Percentiles rank a stretch among this genome's conserved stretches.
Evolutionary conservation across 2,113 vertebrate genomes (phyloP).

Genomic region (Thermophis baileyi): DNA sequence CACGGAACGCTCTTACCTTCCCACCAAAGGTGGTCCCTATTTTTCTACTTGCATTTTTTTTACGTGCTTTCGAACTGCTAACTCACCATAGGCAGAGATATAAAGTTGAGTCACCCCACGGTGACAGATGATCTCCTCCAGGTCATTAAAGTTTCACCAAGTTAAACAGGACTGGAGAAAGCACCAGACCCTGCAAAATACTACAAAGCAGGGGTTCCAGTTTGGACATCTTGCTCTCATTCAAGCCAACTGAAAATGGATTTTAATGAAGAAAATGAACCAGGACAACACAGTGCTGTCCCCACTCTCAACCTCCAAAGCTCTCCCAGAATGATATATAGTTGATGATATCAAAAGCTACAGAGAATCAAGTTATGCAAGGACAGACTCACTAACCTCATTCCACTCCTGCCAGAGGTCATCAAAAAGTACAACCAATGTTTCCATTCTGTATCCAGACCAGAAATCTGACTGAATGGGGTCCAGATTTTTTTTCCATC

Average conservation of each 20-base stretch:
- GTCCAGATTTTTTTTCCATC: neutral
- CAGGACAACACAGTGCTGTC: neutral
- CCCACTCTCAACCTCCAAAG: neutral
- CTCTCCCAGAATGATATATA: neutral
- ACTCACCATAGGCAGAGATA: neutral
- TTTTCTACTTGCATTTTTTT: too few species aligned
- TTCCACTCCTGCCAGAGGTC: neutral
- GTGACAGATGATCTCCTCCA: neutral
- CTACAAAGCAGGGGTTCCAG: neutral
- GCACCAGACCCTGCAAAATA: neutral
- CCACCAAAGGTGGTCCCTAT: too few species aligned
- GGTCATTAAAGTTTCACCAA: neutral
- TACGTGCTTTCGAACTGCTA: neutral
- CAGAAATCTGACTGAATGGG: neutral
- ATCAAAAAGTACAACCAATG: neutral
- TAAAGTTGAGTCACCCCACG: neutral
- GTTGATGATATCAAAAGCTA: neutral
- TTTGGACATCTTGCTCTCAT: neutral
- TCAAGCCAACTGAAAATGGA: neutral
- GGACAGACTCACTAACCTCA: neutral
- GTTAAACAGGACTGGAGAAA: neutral
- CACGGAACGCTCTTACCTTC: too few species aligned
- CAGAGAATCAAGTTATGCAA: neutral
- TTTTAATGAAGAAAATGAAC: neutral
- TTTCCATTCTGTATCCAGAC: neutral